These are phyloP conservation scores for Ectemnius continuus DNA, from an alignment of 2,888 invertebrate species.

Conservation along the genomic window DNA sequence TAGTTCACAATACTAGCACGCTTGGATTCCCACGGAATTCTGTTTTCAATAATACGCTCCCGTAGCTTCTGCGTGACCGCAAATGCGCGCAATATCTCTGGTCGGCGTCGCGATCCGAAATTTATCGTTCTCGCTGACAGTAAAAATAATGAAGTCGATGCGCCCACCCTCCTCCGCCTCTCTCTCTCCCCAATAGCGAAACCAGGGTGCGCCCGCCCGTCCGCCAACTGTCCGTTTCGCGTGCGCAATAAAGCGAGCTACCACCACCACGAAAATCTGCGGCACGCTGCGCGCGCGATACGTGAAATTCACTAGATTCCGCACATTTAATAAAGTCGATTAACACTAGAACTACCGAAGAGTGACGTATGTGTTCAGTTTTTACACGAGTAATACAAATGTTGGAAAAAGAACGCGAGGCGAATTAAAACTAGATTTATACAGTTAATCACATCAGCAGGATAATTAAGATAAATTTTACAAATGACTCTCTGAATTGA, in stretches of 20 bases:
- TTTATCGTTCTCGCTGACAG: slow-evolving; percentile 44
- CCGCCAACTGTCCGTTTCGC: slow-evolving; percentile 22
- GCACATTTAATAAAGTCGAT: no score
- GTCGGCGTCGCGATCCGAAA: slow-evolving; percentile 31
- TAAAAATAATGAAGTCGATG: slow-evolving; percentile 48
- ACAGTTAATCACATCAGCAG: no score
- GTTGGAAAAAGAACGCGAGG: no score
- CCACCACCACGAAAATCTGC: slow-evolving; percentile 2
- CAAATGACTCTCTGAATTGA: no score
- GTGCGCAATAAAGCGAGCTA: slow-evolving; percentile 17
- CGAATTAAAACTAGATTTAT: no score
- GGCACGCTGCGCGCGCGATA: not conserved
- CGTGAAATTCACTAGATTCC: not conserved
- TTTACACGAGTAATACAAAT: no score
- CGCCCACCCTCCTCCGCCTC: not conserved
- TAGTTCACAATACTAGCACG: not conserved
- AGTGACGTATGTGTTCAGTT: no score
- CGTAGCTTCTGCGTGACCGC: slow-evolving; percentile 28
- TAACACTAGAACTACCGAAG: no score
- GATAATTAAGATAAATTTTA: no score
- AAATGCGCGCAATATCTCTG: slow-evolving; percentile 44
- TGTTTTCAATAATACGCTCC: slow-evolving; percentile 31
- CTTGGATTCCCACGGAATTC: slow-evolving; percentile 21
- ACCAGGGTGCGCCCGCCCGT: slow-evolving; percentile 5
- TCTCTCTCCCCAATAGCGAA: slow-evolving; percentile 9